phyloP scores from a whole-genome alignment of 2,888 invertebrate species.

The Tachina grossa region DNA sequence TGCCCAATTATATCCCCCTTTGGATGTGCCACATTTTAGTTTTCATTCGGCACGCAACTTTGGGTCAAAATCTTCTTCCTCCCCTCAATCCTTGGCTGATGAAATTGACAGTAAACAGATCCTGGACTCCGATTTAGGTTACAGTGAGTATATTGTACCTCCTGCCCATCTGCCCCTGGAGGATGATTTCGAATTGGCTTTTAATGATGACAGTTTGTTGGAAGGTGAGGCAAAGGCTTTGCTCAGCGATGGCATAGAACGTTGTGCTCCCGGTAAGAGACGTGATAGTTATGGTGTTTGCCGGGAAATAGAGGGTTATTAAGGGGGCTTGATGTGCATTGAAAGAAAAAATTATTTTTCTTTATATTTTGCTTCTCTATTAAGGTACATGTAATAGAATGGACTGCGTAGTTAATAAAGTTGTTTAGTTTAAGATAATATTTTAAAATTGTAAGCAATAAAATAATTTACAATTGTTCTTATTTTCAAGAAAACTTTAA shows the following conservation, averaged over 20 bases:
- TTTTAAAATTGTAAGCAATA: conserved; percentile 14
- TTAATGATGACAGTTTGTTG: conserved; percentile 72
- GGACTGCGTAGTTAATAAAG: conserved; percentile 64
- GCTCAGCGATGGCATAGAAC: conserved; percentile 86
- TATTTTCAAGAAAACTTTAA: conserved; percentile 16
- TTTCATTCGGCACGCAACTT: conserved; percentile 71
- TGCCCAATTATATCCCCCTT: conserved; percentile 77
- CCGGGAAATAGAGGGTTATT: conserved; percentile 82
- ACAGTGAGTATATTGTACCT: conserved; percentile 70
- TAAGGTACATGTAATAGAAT: conserved; percentile 29
- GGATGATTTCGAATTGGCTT: conserved; percentile 78
- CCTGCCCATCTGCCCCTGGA: conserved; percentile 75
- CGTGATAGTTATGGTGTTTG: conserved; percentile 88
- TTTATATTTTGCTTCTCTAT: conserved; percentile 6
- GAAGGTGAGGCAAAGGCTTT: conserved; percentile 83
- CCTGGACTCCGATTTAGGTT: conserved; percentile 65
- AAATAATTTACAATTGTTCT: background rate
- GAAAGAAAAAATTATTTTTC: background rate
- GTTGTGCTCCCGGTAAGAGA: conserved; percentile 89
- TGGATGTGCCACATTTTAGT: conserved; percentile 76
- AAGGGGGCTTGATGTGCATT: conserved; percentile 31
- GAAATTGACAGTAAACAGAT: conserved; percentile 65
- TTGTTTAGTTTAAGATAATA: conserved; percentile 32
- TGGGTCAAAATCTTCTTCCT: conserved; percentile 25
- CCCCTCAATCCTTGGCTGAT: conserved; percentile 24